These are phyloP conservation scores for Octodon degus DNA, from an alignment of 2,113 vertebrate genomes.

Conservation along the genomic window DNA sequence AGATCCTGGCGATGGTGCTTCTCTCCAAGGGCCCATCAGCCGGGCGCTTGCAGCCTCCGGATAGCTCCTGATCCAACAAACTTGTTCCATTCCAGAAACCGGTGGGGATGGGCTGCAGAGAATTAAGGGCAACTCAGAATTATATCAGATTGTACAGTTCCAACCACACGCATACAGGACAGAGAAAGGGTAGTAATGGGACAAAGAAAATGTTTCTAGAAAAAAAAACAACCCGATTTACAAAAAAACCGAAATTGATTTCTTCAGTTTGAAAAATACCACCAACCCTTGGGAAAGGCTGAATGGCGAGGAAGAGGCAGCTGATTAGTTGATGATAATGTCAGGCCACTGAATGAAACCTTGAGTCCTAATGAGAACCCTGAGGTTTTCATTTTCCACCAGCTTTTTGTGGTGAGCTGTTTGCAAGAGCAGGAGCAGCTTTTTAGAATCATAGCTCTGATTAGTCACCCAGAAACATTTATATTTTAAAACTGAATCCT, in stretches of 20 bases:
- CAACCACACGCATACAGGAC: background rate
- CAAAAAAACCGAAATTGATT: conserved; percentile 2
- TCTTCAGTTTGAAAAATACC: conserved; percentile 3
- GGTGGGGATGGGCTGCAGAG: background rate
- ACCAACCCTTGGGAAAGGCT: background rate
- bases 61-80: background rate
- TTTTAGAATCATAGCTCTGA: conserved; percentile 51
- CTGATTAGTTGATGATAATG: conserved; percentile 50
- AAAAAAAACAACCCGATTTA: background rate
- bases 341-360: conserved; percentile 51
- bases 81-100: background rate
- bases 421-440: conserved; percentile 40
- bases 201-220: conserved; percentile 27
- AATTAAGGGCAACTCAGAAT: conserved; percentile 28
- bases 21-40: background rate
- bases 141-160: background rate
- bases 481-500: conserved; percentile 56
- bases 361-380: conserved; percentile 53
- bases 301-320: background rate
- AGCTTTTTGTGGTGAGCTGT: conserved; percentile 23
- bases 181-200: background rate
- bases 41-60: background rate
- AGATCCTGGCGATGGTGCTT: background rate
- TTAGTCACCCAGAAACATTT: conserved; percentile 60
- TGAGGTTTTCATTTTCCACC: conserved; percentile 60